Evolutionary conservation across 2,113 vertebrate species (phyloP).

Genomic region (Phrynocephalus versicolor): DNA sequence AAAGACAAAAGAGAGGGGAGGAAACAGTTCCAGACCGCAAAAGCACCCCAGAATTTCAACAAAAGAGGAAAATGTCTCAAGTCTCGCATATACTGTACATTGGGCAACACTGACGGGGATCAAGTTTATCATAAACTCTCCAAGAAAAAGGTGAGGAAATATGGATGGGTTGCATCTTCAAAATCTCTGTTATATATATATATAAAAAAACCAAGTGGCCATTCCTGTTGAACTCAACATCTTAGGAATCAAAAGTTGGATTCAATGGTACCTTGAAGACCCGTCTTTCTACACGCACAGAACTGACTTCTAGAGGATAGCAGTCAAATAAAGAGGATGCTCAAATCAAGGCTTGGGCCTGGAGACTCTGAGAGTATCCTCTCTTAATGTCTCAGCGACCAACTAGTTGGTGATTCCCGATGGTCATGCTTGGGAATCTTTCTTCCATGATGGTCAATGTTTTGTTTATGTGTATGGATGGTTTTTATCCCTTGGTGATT

Average conservation of each 20-base stretch:
- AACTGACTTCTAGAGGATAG: neutral
- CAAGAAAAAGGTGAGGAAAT: neutral
- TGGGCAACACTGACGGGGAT: neutral
- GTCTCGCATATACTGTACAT: no score
- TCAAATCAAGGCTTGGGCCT: no score
- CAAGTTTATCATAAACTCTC: neutral
- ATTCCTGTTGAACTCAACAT: neutral
- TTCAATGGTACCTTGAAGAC: neutral
- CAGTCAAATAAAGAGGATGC: no score
- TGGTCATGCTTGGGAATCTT: no score
- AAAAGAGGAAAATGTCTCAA: conserved; percentile 18
- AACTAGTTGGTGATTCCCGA: no score
- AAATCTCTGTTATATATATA: neutral
- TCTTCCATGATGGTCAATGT: no score
- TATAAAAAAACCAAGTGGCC: neutral
- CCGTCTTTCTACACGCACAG: neutral
- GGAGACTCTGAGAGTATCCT: no score
- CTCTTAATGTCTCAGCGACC: no score
- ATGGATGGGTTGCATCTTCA: neutral
- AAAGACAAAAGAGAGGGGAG: conserved; percentile 41
- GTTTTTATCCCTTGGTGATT: no score
- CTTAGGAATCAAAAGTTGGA: neutral
- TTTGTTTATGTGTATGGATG: no score
- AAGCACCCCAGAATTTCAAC: conserved; percentile 38
- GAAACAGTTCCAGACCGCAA: neutral